Evolutionary conservation across 2,888 invertebrate species (phyloP).

Genomic region (Eristalinus aeneus): DNA sequence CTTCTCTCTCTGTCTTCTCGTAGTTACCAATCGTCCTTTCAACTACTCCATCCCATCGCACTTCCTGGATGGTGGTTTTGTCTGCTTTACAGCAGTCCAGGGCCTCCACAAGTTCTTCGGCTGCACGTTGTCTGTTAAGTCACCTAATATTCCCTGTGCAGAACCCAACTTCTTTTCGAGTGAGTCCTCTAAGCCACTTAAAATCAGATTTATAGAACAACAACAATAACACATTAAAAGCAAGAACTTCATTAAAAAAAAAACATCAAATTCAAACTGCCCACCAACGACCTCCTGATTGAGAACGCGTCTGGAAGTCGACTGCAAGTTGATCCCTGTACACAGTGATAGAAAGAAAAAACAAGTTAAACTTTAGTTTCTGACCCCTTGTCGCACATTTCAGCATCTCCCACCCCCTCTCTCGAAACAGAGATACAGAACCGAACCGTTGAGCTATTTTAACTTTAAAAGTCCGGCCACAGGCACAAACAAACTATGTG

Average conservation of each 20-base stretch:
- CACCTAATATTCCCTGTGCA: no score
- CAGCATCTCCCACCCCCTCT: background rate
- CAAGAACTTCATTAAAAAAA: background rate
- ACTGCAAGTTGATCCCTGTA: background rate
- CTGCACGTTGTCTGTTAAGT: no score
- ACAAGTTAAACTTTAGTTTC: constrained; percentile 2
- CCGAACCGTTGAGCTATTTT: background rate
- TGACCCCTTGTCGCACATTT: background rate
- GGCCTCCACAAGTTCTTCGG: no score
- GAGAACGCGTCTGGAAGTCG: background rate
- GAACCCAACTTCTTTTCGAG: no score
- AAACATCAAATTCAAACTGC: constrained; percentile 8
- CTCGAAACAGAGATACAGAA: background rate
- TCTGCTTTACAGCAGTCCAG: no score
- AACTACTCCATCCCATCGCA: no score
- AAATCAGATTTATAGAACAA: no score
- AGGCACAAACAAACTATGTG: constrained; percentile 8
- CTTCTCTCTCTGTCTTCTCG: no score
- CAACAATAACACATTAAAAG: no score
- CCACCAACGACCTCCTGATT: background rate
- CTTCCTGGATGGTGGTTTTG: no score
- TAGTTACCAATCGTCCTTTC: no score
- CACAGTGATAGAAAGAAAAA: background rate
- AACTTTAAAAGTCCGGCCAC: constrained; percentile 4
- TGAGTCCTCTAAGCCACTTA: no score